phyloP scores from a whole-genome alignment of 2,113 vertebrate genomes.

The Myiozetetes cayanensis region DNA sequence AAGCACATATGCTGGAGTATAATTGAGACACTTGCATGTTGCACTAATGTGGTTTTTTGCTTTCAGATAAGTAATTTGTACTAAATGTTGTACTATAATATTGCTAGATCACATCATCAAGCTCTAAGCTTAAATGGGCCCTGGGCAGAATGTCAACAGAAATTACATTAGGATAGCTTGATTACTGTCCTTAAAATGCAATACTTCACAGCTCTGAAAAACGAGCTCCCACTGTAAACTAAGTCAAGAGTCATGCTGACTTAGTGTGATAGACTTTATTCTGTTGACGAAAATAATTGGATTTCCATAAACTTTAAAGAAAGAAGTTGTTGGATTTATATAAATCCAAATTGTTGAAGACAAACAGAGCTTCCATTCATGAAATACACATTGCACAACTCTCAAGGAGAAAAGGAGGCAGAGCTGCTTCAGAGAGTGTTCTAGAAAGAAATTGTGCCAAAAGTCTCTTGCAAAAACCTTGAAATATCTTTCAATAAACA shows the following conservation, averaged over 20 bases:
- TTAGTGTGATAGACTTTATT: not conserved
- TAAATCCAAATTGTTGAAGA: not conserved
- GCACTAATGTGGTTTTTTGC: not conserved
- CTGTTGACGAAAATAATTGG: not conserved
- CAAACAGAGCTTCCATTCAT: not conserved
- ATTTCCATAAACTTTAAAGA: not conserved
- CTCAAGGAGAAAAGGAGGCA: not conserved
- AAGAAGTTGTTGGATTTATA: not conserved
- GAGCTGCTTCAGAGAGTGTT: not conserved
- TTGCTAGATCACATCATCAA: not conserved
- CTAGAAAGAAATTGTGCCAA: not conserved
- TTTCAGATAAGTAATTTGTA: constrained; percentile 15
- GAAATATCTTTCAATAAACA: not conserved
- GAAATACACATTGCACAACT: not conserved
- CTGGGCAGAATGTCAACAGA: constrained; percentile 17
- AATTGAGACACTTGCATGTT: constrained; percentile 2
- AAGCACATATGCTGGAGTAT: not conserved
- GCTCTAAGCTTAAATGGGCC: not conserved
- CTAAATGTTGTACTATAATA: not conserved
- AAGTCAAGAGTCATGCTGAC: not conserved
- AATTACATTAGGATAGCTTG: not conserved
- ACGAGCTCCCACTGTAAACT: not conserved
- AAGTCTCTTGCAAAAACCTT: not conserved
- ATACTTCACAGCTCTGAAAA: not conserved
- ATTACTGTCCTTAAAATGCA: not conserved